Percentiles rank a stretch among this genome's conserved stretches.
These are phyloP conservation scores for Corydoras sp. DNA, from an alignment of 2,113 vertebrate species.

Conservation along the genomic window DNA sequence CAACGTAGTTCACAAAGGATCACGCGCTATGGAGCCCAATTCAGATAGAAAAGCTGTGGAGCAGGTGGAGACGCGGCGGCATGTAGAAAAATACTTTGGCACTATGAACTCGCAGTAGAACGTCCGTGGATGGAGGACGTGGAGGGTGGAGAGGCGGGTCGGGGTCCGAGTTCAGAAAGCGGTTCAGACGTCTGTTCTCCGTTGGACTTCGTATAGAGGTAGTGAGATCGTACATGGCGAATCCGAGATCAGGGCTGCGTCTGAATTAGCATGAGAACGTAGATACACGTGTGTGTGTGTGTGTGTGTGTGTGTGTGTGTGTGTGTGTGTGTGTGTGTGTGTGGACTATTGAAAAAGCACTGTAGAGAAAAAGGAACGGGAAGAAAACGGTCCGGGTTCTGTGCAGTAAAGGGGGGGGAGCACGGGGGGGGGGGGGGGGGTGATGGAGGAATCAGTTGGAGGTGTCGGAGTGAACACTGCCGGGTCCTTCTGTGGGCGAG, in stretches of 20 bases:
- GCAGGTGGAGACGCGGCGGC: too few species aligned
- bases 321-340: slow-evolving; percentile 29
- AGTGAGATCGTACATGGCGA: slow-evolving; percentile 59
- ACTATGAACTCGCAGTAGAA: slow-evolving; percentile 44
- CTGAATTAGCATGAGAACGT: too few species aligned
- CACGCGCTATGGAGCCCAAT: too few species aligned
- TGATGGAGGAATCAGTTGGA: slow-evolving; percentile 92
- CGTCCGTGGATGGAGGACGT: slow-evolving; percentile 28
- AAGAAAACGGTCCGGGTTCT: slow-evolving; percentile 38
- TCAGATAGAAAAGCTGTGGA: too few species aligned
- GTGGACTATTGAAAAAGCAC: not conserved
- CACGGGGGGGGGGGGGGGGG: slow-evolving; percentile 11
- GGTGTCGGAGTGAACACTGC: slow-evolving; percentile 98
- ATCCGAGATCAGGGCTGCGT: slow-evolving; percentile 23
- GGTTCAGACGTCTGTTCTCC: slow-evolving; percentile 35
- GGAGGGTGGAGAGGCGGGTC: slow-evolving; percentile 34
- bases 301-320: slow-evolving; percentile 42
- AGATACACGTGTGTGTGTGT: not conserved
- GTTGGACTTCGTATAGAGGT: slow-evolving; percentile 69
- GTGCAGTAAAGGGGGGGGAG: slow-evolving; percentile 25
- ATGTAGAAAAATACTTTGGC: slow-evolving; percentile 64
- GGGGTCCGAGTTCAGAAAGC: slow-evolving; percentile 17
- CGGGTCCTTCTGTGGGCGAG: slow-evolving; percentile 98
- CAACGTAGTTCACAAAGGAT: too few species aligned
- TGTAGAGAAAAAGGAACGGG: not conserved